phyloP scores from a whole-genome alignment of 2,888 invertebrate genomes.

The Athalia cordata region DNA sequence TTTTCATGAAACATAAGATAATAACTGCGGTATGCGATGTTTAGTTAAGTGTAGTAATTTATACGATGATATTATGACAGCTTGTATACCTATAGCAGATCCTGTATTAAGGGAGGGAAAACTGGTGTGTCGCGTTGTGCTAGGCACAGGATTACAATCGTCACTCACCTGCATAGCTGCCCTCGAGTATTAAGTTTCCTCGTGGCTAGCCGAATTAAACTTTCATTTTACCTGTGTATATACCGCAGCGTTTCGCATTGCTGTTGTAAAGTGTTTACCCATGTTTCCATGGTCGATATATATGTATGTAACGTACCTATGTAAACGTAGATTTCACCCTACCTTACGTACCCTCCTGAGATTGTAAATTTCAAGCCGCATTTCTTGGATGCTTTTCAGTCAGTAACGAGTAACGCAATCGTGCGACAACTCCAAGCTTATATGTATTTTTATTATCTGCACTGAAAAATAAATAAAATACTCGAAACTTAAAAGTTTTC shows the following conservation, averaged over 20 bases:
- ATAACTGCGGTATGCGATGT: not conserved
- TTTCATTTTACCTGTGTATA: not conserved
- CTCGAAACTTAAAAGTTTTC: too few relatives aligned
- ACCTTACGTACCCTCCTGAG: not conserved
- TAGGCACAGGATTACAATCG: conserved; percentile 43
- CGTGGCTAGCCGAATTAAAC: too few relatives aligned
- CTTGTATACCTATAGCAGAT: not conserved
- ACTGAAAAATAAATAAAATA: too few relatives aligned
- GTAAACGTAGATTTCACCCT: not conserved
- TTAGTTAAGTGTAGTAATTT: conserved; percentile 33
- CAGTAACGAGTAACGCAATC: conserved; percentile 29
- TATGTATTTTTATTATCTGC: too few relatives aligned
- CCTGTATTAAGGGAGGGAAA: not conserved
- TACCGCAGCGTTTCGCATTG: conserved; percentile 45
- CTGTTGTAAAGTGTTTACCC: conserved; percentile 39
- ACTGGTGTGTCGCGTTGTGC: conserved; percentile 35
- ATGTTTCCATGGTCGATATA: conserved; percentile 44
- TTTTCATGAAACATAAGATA: conserved; percentile 4
- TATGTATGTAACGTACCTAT: not conserved
- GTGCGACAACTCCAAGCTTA: conserved; percentile 24
- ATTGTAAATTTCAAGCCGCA: conserved; percentile 22
- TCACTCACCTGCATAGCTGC: conserved; percentile 34
- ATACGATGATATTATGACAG: not conserved
- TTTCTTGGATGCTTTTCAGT: conserved; percentile 31
- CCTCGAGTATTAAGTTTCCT: not conserved